Conservation (phyloP, 2,113 vertebrate species). For the Epinephelus moara region DNA sequence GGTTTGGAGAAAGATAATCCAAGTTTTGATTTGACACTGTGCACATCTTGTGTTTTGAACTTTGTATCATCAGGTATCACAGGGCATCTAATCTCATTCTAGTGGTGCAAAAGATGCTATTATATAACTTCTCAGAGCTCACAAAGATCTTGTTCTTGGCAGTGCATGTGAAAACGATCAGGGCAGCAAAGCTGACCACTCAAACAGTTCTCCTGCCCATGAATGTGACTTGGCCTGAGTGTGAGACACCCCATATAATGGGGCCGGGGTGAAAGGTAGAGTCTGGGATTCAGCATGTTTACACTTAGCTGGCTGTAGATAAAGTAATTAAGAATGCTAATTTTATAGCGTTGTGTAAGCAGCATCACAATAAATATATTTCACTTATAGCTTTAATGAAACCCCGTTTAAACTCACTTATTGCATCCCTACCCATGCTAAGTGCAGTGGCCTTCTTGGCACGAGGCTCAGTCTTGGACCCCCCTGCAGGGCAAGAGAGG, state of each 20-base stretch:
- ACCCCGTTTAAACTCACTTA: conserved; percentile 16
- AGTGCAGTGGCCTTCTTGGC: conserved; percentile 35
- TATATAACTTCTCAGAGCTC: conserved; percentile 28
- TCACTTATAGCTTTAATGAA: conserved; percentile 29
- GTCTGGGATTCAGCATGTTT: conserved; percentile 28
- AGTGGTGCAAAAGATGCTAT: neutral
- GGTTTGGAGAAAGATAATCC: neutral
- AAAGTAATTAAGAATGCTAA: conserved; percentile 23
- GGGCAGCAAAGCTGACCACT: conserved; percentile 57
- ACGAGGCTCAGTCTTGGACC: conserved; percentile 16
- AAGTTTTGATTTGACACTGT: neutral
- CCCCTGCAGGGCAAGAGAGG: conserved; percentile 42
- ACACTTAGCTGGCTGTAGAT: conserved; percentile 30
- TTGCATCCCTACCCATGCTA: neutral
- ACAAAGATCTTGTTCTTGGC: conserved; percentile 51
- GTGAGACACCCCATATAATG: conserved; percentile 38
- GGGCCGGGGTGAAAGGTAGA: neutral
- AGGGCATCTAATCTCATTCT: neutral
- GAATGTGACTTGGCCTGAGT: conserved; percentile 59
- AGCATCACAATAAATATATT: conserved; percentile 16
- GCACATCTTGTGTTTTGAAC: neutral
- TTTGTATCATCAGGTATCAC: neutral
- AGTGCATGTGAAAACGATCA: conserved; percentile 71
- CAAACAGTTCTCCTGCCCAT: conserved; percentile 16
- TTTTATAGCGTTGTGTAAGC: conserved; percentile 12